Conservation (phyloP, 2,797 vertebrate genomes). For the Sitta carolinensis region DNA sequence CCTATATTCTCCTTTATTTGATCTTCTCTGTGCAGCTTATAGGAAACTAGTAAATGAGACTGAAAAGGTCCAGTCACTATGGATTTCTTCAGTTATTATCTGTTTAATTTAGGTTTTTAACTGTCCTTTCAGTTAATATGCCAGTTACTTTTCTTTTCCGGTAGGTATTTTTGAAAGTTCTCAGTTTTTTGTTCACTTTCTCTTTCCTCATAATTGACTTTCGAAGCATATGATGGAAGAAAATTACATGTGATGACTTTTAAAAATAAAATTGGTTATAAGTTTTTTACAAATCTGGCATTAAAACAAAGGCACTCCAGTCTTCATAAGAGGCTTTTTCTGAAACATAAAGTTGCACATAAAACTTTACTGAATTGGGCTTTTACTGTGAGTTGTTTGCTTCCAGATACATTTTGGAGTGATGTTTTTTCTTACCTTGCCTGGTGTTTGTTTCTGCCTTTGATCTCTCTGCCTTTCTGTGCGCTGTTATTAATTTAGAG, state of each 20-base stretch:
- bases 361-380: conserved; percentile 59
- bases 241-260: background rate
- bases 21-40: background rate
- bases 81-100: background rate
- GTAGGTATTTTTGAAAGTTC: background rate
- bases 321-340: background rate
- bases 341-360: conserved; percentile 13
- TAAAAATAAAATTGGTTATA: background rate
- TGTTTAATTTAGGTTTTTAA: background rate
- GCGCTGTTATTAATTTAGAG: conserved; percentile 6
- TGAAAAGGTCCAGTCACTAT: background rate
- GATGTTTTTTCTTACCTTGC: conserved; percentile 24
- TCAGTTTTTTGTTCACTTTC: background rate
- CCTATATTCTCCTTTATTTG: background rate
- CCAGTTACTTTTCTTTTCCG: background rate
- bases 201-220: background rate
- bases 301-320: background rate
- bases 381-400: conserved; percentile 42
- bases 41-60: background rate
- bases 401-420: conserved; percentile 32
- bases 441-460: conserved; percentile 5
- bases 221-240: background rate
- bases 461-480: conserved; percentile 4
- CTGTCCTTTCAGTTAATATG: background rate
- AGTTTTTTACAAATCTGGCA: background rate